Conservation (phyloP, 2,888 invertebrate species). For the Drosophila silvestris region DNA sequence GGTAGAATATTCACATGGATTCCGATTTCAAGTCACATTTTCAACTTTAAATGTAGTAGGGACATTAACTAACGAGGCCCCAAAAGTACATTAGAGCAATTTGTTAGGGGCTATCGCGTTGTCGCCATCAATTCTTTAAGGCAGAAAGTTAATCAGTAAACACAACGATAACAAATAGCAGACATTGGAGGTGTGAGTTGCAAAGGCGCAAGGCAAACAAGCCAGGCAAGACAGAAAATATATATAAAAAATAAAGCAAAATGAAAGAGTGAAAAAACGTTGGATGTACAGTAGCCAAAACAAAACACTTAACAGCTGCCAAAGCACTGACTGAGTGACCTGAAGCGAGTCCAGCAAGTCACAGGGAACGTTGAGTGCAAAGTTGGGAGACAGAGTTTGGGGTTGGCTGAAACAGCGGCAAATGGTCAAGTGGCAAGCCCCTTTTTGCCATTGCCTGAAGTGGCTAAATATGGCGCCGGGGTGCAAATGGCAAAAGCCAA, state of each 20-base stretch:
- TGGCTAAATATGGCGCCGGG: constrained; percentile 72
- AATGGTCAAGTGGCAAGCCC: constrained; percentile 72
- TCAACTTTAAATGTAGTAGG: not conserved
- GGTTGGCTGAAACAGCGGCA: constrained; percentile 33
- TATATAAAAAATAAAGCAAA: not conserved
- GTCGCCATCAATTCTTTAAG: constrained; percentile 32
- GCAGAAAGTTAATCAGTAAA: constrained; percentile 57
- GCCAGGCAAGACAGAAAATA: constrained; percentile 19
- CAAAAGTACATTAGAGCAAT: constrained; percentile 35
- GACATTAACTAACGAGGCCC: not conserved
- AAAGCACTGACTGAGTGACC: constrained; percentile 73
- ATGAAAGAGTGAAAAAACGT: not conserved
- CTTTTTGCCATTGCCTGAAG: constrained; percentile 58
- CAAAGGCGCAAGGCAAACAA: constrained; percentile 24
- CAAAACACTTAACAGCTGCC: constrained; percentile 69
- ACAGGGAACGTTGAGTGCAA: constrained; percentile 21
- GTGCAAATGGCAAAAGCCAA: constrained; percentile 78
- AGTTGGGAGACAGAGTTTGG: not conserved
- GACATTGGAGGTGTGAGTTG: constrained; percentile 15
- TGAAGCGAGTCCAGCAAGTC: constrained; percentile 49
- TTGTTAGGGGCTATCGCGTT: constrained; percentile 21
- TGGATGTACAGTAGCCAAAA: constrained; percentile 46
- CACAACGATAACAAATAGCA: constrained; percentile 37
- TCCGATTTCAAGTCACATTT: not conserved
- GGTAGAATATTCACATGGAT: too few relatives aligned